A percentile compares a stretch with the other conserved stretches of the same genome.
These are phyloP conservation scores for Andrena marginata DNA, from an alignment of 2,888 invertebrate species.

Conservation along the genomic window DNA sequence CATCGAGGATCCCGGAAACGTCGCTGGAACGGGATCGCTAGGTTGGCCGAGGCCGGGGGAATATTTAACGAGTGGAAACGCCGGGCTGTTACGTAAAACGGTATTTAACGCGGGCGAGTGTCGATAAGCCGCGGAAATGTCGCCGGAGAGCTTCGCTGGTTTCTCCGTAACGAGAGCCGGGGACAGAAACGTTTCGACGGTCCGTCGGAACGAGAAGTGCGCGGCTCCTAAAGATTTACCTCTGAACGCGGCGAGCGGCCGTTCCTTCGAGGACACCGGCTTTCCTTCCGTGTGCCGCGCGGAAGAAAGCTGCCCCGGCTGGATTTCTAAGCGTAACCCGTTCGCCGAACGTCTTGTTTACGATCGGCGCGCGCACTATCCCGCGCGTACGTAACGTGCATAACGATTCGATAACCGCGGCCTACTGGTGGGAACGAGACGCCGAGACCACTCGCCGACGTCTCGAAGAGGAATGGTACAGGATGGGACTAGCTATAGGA, in stretches of 20 bases:
- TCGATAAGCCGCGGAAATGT: slow-evolving; percentile 6
- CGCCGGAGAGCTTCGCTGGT: slow-evolving; percentile 2
- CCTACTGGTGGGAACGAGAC: slow-evolving; percentile 14
- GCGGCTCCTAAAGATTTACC: slow-evolving; percentile 6
- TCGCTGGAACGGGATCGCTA: background rate
- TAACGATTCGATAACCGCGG: slow-evolving; percentile 47
- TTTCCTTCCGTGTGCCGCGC: slow-evolving; percentile 38
- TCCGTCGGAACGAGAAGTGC: slow-evolving; percentile 7
- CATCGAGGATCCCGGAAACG: slow-evolving; percentile 26
- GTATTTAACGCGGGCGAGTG: background rate
- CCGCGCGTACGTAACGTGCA: slow-evolving; percentile 22
- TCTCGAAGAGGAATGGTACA: no score
- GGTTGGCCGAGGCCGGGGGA: background rate
- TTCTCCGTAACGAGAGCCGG: background rate
- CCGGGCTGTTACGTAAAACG: slow-evolving; percentile 6
- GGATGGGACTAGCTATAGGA: no score
- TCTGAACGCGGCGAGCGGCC: slow-evolving; percentile 3
- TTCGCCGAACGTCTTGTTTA: slow-evolving; percentile 40
- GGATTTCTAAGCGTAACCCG: slow-evolving; percentile 37
- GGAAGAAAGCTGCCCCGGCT: slow-evolving; percentile 43
- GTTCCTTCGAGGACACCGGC: slow-evolving; percentile 10
- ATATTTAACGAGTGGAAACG: slow-evolving; percentile 9
- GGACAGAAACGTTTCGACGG: background rate
- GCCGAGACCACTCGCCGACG: no score
- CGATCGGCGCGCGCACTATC: slow-evolving; percentile 10